Base-by-base conservation (phyloP, 2,888 invertebrate genomes). In the Magallana nippona region DNA sequence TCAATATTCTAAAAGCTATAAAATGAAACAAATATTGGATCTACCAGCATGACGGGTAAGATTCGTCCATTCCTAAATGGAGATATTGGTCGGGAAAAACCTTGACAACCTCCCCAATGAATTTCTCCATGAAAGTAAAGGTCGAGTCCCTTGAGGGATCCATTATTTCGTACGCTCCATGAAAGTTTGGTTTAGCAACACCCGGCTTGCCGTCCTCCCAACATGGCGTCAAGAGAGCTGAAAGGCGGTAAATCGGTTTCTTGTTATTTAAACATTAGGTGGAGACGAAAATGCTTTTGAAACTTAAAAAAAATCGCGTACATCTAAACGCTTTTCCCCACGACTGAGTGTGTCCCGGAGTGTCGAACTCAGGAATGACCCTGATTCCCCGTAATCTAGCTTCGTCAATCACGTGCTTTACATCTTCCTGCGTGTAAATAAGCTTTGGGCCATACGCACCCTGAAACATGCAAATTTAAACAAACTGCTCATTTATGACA, bases 311-410 rank as follows among this genome's bases (percentile, higher is more conserved):
- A 57, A 77, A n/a, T 32, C 8, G 77, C 60, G 55, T 84, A 90
- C 89, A 89, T 80, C 88, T 89, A 78, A 80, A 86, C 27, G 88
- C 86, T 71, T 88, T 88, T 11, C 91, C 91, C 92, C 91, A 92
- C 1, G 92, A 91, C 55, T 88, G 86, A 0, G 91, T 90, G 81
- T 92, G 92, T 22, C 96, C 95, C 22, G 86, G 87, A 2, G 97
- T 96, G 94, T 98, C 98, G 87, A 98, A 97, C 95, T 98, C 98
- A 0, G 97, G 96, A 82, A 98, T 94, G 0, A 98, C 97, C 58
- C 98, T 95, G 85, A 98, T 97, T 3, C 98, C 98, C 79, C 97
- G 95, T 0, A 96, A 91, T 88, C 96, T 95, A 0, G 97, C 98
- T 93, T 96, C 96, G 89, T 96, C 96, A 55, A 98, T 96, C 0